Conservation (phyloP, 2,888 invertebrate species). For the Leptinotarsa haldemani region DNA sequence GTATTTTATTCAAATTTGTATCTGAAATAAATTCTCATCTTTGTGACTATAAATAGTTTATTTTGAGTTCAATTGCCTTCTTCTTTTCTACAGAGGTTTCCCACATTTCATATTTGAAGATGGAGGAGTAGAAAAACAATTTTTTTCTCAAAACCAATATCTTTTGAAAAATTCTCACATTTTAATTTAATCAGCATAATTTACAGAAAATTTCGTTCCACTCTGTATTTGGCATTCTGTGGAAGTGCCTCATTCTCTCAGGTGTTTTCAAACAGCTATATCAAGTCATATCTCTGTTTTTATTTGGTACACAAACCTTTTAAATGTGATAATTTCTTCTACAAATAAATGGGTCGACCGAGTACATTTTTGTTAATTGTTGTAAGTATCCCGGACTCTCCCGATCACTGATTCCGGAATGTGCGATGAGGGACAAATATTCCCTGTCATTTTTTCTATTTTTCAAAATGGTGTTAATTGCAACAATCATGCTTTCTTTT, state of each 20-base stretch:
- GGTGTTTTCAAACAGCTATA: conserved; percentile 18
- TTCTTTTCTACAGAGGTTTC: no score
- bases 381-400: conserved; percentile 34
- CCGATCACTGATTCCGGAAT: conserved; percentile 30
- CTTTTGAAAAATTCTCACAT: no score
- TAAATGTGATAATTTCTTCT: conserved; percentile 43
- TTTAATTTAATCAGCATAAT: no score
- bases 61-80: no score
- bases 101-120: no score
- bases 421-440: conserved; percentile 18
- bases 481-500: neutral
- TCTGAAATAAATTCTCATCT: no score
- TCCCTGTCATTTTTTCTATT: neutral
- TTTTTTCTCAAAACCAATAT: no score
- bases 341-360: conserved; percentile 41
- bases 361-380: conserved; percentile 36
- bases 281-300: conserved; percentile 36
- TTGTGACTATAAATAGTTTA: no score
- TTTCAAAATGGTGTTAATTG: neutral
- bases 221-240: neutral
- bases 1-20: no score
- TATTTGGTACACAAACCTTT: conserved; percentile 42
- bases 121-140: no score
- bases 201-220: no score
- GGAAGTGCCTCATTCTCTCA: neutral